Base-by-base conservation (phyloP, 2,113 vertebrate species). In the Macquaria australasica region DNA sequence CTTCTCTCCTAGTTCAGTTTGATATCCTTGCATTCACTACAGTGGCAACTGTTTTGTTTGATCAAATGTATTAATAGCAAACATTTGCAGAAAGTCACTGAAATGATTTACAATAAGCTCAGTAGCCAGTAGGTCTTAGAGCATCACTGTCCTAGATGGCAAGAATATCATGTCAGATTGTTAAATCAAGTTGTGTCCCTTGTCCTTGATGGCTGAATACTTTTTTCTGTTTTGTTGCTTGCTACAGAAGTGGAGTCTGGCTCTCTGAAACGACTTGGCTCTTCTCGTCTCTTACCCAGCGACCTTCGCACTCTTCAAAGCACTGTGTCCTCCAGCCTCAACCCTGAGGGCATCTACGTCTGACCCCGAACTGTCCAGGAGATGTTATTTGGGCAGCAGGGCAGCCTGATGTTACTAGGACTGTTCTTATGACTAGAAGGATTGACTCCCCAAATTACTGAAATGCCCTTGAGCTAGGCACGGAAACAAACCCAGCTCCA, bases 341-440 rank as follows among this genome's bases (percentile, higher is more conserved):
- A 99, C 94, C 98, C 98, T 0, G 98, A 99, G 86, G 98, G 98
- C 91, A 98, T 99, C 94, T 99, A 99, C 6, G 98, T 99, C 86
- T 99, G 96, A 97, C 89, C 82, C 63, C 43, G 10, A 67, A 23
- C 75, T 43, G 15, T 72, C 82, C 21, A 51, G 59, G 45, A 70
- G 43, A 62, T 63, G 25, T 25, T 60, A 23, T 70, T 56, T 51
- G 15, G 71, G 34, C 73, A 25, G 39, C 28, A 15, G 16, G 48
- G 37, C 9, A 31, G 63, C 62, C 39, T 51, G 62, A 69, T 66
- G 64, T 50, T 55, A 28, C 53, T 4, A 23, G 41, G 51, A 50
- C 66, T 43, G 8, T 14, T 64, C 77, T 28, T 41, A n/a, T 12
- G 51, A 64, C 70, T 14, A 31, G 23, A 63, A 34, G 5, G 43